phyloP scores from a whole-genome alignment of 2,113 vertebrate species.

The Chrysemys picta region DNA sequence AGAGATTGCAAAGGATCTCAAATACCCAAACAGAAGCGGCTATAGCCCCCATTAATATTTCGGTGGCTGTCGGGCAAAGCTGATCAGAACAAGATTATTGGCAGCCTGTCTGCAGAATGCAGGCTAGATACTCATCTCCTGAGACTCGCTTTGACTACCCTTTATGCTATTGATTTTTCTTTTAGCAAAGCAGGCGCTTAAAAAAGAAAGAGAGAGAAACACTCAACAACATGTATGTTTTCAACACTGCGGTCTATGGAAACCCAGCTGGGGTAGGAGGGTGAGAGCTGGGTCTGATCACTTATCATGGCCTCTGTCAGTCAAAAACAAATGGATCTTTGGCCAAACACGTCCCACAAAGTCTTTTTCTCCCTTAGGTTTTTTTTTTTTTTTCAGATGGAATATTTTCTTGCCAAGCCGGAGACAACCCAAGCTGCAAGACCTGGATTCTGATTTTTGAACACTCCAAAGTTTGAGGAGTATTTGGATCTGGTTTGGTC shows the following conservation, averaged over 20 bases:
- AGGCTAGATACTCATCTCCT: neutral
- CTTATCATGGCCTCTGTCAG: rapidly evolving
- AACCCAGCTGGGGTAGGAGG: rapidly evolving
- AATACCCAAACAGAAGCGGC: rapidly evolving
- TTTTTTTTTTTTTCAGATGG: neutral
- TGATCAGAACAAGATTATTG: neutral
- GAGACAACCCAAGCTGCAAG: neutral
- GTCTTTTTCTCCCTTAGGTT: neutral
- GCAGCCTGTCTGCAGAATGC: neutral
- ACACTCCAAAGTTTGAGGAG: neutral
- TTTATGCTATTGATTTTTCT: slow-evolving; percentile 3
- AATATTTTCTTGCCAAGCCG: neutral
- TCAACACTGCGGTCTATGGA: neutral
- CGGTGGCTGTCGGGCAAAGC: neutral
- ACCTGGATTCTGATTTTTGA: neutral
- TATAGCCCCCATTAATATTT: neutral
- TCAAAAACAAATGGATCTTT: neutral
- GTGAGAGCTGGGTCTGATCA: rapidly evolving
- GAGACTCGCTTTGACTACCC: neutral
- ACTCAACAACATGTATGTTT: neutral
- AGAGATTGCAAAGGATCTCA: neutral
- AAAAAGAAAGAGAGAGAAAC: neutral
- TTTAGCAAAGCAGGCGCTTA: slow-evolving; percentile 5
- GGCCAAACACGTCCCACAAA: neutral
- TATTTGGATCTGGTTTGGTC: neutral